phyloP scores from a whole-genome alignment of 2,113 vertebrate species.

The Maccullochella peelii region DNA sequence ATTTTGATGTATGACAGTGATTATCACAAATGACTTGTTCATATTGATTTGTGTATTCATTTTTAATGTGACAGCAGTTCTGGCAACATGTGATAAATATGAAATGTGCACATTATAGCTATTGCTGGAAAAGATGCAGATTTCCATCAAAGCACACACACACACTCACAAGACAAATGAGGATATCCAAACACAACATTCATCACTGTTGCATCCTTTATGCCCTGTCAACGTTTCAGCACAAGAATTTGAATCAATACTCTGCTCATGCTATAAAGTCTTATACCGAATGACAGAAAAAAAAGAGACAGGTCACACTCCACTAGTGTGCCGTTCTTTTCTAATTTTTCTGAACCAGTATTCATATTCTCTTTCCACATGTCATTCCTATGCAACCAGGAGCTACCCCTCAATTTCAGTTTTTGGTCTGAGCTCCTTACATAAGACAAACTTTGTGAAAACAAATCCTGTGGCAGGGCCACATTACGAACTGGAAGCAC shows the following conservation, averaged over 20 bases:
- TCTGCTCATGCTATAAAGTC: slow-evolving; percentile 20
- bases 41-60: slow-evolving; percentile 57
- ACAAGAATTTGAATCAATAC: slow-evolving; percentile 11
- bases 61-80: slow-evolving; percentile 49
- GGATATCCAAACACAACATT: slow-evolving; percentile 37
- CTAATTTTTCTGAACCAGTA: not conserved
- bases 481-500: slow-evolving; percentile 19
- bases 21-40: slow-evolving; percentile 69
- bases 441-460: slow-evolving; percentile 30
- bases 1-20: slow-evolving; percentile 67
- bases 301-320: not conserved
- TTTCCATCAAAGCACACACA: slow-evolving; percentile 17
- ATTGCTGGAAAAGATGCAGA: slow-evolving; percentile 29
- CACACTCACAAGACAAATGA: slow-evolving; percentile 35
- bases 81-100: slow-evolving; percentile 46
- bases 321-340: not conserved
- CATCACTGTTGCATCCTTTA: slow-evolving; percentile 30
- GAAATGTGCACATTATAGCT: not conserved
- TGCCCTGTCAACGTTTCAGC: slow-evolving; percentile 30
- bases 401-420: not conserved
- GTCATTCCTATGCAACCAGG: not conserved
- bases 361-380: not conserved
- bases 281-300: not conserved
- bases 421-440: slow-evolving; percentile 18
- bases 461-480: slow-evolving; percentile 13